Percentiles rank a stretch among this genome's conserved stretches.
Conservation (phyloP, 2,888 invertebrate species). For the Trileptium ribeirensis region DNA sequence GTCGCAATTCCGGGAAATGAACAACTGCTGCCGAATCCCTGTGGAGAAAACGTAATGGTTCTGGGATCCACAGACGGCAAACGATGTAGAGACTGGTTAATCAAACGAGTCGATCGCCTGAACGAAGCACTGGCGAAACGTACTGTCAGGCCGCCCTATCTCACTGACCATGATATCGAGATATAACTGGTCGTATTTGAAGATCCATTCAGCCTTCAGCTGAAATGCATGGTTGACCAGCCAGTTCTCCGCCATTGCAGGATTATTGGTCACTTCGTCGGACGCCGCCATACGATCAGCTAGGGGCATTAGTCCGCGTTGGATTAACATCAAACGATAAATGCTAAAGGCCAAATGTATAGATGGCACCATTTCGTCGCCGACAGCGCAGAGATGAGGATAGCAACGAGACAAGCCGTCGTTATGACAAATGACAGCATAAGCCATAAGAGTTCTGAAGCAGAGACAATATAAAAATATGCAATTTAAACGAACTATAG, state of each 20-base stretch:
- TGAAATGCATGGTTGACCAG: not conserved
- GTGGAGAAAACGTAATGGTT: not conserved
- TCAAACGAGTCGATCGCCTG: not conserved
- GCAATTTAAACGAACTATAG: no score
- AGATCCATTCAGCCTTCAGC: not conserved
- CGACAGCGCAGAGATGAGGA: not conserved
- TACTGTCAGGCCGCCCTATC: not conserved
- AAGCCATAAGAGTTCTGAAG: no score
- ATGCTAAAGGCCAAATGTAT: not conserved
- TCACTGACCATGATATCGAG: not conserved
- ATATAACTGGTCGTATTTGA: not conserved
- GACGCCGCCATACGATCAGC: not conserved
- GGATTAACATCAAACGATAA: not conserved
- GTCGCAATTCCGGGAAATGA: not conserved
- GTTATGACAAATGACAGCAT: not conserved
- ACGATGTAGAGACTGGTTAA: not conserved
- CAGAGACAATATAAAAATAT: not conserved
- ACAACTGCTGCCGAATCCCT: not conserved
- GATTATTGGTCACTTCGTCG: not conserved
- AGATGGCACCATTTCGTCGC: not conserved
- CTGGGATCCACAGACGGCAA: not conserved
- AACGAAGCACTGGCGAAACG: not conserved
- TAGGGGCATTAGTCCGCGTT: not conserved
- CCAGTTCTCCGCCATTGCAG: not conserved
- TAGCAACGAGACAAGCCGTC: not conserved